These are phyloP conservation scores for Octomys mimax DNA, from an alignment of 2,797 vertebrate genomes.

Conservation along the genomic window DNA sequence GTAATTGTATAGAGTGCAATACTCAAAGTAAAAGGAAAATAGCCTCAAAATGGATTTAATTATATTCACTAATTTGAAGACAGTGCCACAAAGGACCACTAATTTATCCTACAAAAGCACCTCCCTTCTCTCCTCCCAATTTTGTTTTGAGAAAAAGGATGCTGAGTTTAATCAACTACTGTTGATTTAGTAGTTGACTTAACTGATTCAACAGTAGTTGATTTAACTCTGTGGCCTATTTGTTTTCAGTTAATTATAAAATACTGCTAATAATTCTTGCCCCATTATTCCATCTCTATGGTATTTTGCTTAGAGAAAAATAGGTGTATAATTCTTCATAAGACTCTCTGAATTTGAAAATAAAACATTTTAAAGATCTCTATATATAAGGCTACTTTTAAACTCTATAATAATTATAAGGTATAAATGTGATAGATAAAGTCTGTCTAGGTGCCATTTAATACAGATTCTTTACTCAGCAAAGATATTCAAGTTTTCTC, in stretches of 20 bases:
- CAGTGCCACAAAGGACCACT: neutral
- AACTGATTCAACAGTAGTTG: neutral
- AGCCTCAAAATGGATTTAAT: conserved; percentile 33
- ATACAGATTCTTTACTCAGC: neutral
- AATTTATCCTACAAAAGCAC: neutral
- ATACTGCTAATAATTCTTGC: conserved; percentile 57
- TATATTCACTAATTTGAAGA: conserved; percentile 41
- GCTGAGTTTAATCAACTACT: neutral
- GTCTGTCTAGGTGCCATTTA: neutral
- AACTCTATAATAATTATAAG: neutral
- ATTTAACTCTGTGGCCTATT: conserved; percentile 6
- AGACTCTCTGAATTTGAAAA: conserved; percentile 53
- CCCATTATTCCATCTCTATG: conserved; percentile 34
- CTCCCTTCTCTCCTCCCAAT: neutral
- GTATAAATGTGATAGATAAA: neutral
- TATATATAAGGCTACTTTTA: conserved; percentile 33
- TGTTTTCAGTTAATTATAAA: conserved; percentile 66
- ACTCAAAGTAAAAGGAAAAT: conserved; percentile 32
- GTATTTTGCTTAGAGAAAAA: conserved; percentile 54
- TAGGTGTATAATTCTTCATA: conserved; percentile 61
- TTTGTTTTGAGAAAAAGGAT: conserved; percentile 20
- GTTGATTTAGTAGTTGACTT: neutral
- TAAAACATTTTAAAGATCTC: conserved; percentile 33
- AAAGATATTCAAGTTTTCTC: conserved; percentile 1
- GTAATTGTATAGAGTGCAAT: neutral